Evolutionary conservation across 2,113 vertebrate species (phyloP).

Genomic region (Pelusios castaneus): DNA sequence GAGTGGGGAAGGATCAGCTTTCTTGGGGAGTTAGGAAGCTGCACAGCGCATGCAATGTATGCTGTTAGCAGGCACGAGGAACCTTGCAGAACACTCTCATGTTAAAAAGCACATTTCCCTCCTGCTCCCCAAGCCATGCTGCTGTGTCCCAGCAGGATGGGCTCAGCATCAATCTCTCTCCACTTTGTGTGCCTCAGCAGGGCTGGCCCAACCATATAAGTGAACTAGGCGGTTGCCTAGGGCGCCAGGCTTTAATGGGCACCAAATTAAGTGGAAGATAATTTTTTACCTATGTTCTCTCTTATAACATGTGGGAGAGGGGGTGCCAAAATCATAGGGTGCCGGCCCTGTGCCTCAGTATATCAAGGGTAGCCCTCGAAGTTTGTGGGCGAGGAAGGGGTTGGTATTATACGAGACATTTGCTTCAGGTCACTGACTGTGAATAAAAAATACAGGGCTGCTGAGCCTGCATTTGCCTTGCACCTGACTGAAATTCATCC

Average conservation of each 20-base stretch:
- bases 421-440: constrained; percentile 37
- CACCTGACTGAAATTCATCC: constrained; percentile 41
- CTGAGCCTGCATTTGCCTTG: constrained; percentile 43
- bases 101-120: background rate
- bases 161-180: background rate
- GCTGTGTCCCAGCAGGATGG: background rate
- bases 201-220: no score
- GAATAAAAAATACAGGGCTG: constrained; percentile 46
- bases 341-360: background rate
- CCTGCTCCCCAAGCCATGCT: background rate
- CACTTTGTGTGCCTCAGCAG: background rate
- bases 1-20: background rate
- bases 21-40: background rate
- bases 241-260: no score
- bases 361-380: background rate
- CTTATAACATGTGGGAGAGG: no score
- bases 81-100: background rate
- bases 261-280: no score
- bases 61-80: background rate
- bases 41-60: no score
- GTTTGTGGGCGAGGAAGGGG: background rate
- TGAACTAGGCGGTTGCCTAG: no score
- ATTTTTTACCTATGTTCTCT: no score
- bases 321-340: no score
- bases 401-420: constrained; percentile 33